Base-by-base conservation (phyloP, 2,888 invertebrate species). In the Merodon equestris region DNA sequence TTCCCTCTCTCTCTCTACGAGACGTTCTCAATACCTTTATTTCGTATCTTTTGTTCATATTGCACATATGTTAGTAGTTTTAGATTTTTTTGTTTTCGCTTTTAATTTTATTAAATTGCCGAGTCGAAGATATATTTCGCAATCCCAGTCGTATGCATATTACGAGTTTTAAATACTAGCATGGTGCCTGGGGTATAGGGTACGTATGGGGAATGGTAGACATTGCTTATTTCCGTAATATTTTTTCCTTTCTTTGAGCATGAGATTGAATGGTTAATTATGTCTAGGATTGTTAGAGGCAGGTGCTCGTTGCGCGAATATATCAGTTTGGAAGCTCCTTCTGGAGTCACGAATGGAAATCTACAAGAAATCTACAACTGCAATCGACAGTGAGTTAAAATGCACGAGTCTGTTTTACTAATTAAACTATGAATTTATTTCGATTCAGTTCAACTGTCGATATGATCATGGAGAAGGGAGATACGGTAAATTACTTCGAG, bases 21-120 rank as follows among this genome's bases (percentile, higher is more conserved):
- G 72, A 77, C 73, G 73, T 73, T 77, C 72, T 72, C 72, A 61
- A 61, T 76, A 60, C 61, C 17, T 10, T 44, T 19, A 4, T 27
- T 44, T 44, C 40, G 67, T 57, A 66, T 72, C 76, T 72, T 72
- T 76, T 76, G 70, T 57, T 72, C 76, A 77, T 72, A 77, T 67
- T 77, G 73, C 73, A 73, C 77, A 27, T 57, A n/a, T n/a, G n/a
- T n/a, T n/a, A 63, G 27, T 54, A 67, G 60, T 42, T 67, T 73
- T 77, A 7, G 27, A 27, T 27, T 27, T n/a, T n/a, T n/a, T n/a
- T n/a, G 44, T 72, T 77, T n/a, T n/a, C n/a, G n/a, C n/a, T n/a
- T n/a, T n/a, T 27, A 27, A 7, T 27, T 77, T 58, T 73, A 77
- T 67, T 73, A 77, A 77, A 68, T 63, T 58, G 73, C 51, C 58